phyloP scores from a whole-genome alignment of 2,888 invertebrate species.

The Eucera pruinosa region DNA sequence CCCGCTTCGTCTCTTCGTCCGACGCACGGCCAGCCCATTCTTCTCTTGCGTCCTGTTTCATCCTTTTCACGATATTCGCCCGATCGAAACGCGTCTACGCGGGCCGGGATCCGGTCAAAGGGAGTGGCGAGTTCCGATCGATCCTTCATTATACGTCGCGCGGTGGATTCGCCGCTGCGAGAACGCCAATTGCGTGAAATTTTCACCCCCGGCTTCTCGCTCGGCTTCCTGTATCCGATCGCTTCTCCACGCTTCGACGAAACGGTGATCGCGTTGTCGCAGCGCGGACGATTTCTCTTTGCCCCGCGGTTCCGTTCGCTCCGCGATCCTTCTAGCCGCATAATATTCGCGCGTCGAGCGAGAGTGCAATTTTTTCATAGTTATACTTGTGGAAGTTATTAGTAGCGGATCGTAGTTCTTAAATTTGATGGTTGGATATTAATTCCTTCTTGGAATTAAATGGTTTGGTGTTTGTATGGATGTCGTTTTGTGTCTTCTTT shows the following conservation, averaged over 20 bases:
- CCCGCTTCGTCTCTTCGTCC: background rate
- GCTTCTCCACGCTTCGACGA: constrained; percentile 50
- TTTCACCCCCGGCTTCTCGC: constrained; percentile 65
- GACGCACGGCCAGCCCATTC: constrained; percentile 4
- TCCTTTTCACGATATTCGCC: constrained; percentile 23
- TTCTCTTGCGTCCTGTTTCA: background rate
- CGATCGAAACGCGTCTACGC: constrained; percentile 26
- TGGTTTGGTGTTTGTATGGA: too few relatives aligned
- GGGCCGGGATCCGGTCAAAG: constrained; percentile 24
- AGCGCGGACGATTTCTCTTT: constrained; percentile 63
- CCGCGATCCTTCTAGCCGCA: constrained; percentile 39
- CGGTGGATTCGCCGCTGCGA: constrained; percentile 62
- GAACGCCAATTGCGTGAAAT: constrained; percentile 59
- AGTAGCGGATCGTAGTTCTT: too few relatives aligned
- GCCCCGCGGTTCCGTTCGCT: background rate
- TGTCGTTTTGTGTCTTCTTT: too few relatives aligned
- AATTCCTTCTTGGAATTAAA: too few relatives aligned
- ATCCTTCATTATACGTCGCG: constrained; percentile 62
- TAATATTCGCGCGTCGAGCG: constrained; percentile 60
- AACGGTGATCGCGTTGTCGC: constrained; percentile 61
- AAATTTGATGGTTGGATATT: too few relatives aligned
- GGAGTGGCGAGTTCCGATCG: constrained; percentile 50
- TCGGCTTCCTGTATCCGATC: background rate
- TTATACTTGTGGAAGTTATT: too few relatives aligned
- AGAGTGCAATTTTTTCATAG: too few relatives aligned